Base-by-base conservation (phyloP, 2,888 invertebrate genomes). In the Ariolimax columbianus region DNA sequence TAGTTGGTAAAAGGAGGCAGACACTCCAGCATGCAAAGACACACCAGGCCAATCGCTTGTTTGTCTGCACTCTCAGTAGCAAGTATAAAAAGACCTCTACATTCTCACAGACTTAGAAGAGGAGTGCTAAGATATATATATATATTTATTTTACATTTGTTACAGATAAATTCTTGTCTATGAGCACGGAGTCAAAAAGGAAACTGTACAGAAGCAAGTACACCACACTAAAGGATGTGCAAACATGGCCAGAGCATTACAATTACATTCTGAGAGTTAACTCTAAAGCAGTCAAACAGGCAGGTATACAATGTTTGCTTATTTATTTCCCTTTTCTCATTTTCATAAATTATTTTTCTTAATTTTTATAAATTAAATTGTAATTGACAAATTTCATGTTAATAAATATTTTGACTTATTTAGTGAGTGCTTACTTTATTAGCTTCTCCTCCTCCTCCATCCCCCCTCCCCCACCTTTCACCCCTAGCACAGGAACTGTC, bases 151-250 rank as follows among this genome's bases (percentile, higher is more conserved):
- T 55, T 7, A 55, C 17, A 55, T 19, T 55, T 55, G 23, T 11
- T 9, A 73, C 72, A 73, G 72, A 73, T n/a, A 73, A 43, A 43
- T 73, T 73, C 72, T 73, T 73, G 43, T 73, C 43, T 40, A 73
- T 73, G 72, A 36, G 30, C 43, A 26, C 43, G 40, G 72, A 73
- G 40, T 73, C 72, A 0, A 73, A 73, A 43, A 23, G 72, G 43
- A 73, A 73, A 43, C 40, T 73, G 30, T 77, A 55, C 33, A 77
- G 36, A 33, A 77, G 33, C 36, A 77, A 77, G 55, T 55, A 33
- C 36, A 77, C 77, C 30, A 77, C 77, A 51, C 77, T 77, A 19
- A 36, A 77, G 26, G 55, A 55, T 1, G 17, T 77, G 7, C 19
- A 59, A 2, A 40, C 66, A 11, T 68, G 47, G 66, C 68, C 68